Percentiles rank a stretch among this genome's conserved stretches.
Evolutionary conservation across 2,888 invertebrate species (phyloP).

Genomic region (Caenorhabditis afra): DNA sequence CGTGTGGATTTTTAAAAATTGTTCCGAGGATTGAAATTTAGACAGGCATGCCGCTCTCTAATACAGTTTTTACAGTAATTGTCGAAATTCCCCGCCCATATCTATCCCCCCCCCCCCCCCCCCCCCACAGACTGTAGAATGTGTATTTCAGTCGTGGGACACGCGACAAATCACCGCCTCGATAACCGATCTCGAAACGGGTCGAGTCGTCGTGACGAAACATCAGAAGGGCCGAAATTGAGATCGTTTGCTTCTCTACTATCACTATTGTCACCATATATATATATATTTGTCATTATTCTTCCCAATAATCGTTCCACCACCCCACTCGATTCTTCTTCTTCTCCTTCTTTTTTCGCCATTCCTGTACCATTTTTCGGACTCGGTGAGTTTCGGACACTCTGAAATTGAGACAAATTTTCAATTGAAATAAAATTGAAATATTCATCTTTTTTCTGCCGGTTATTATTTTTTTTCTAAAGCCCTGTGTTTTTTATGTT

Average conservation of each 20-base stretch:
- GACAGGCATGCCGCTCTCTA: no score
- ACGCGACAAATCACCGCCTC: slow-evolving; percentile 62
- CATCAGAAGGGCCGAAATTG: background rate
- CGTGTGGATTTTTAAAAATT: no score
- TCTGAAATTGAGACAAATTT: background rate
- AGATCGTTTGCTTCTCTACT: no score
- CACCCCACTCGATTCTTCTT: no score
- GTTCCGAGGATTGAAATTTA: no score
- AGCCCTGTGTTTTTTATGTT: background rate
- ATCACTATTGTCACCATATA: no score
- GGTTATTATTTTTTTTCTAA: background rate
- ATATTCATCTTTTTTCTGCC: background rate
- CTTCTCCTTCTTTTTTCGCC: slow-evolving; percentile 8
- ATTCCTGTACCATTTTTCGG: slow-evolving; percentile 24
- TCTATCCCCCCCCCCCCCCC: no score
- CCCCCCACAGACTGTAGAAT: no score
- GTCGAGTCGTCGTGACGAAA: slow-evolving; percentile 55
- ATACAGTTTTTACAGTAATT: no score
- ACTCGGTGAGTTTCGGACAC: background rate
- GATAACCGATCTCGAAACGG: slow-evolving; percentile 59
- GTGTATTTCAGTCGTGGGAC: slow-evolving; percentile 54
- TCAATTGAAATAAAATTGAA: background rate
- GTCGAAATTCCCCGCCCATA: no score
- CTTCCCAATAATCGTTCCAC: no score
- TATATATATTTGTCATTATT: no score